Base-by-base conservation (phyloP, 1,140 invertebrate genomes). In the Heliconius eleuchia region DNA sequence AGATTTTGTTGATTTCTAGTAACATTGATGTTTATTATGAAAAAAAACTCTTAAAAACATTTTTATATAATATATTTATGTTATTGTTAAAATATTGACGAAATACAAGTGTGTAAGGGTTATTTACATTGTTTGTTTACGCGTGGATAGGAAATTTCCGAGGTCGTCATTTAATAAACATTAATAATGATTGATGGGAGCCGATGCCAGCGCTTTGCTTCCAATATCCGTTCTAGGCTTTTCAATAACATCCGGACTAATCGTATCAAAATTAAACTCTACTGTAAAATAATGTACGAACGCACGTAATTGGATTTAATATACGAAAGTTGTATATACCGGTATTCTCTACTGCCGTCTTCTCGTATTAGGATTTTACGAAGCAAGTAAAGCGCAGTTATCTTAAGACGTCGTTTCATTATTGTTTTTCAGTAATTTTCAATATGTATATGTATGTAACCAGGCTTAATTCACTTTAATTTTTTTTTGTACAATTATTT, bases 181-280 rank as follows among this genome's bases (percentile, higher is more conserved):
- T 46, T 73, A 76, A 80, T 80, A 72, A 76, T 80, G 79, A 80
- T 80, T 71, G 79, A 80, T 80, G 66, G 27, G 27, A 39, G 23
- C 71, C 50, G 50, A 60, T 75, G 73, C 50, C 55, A 57, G 70
- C 50, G n/a, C 52, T 46, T 23, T 72, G 74, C 52, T 76, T 34
- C n/a, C 27, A 76, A 80, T 76, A 66, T 76, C 75, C 75, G 80
- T 19, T 80, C 50, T n/a, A 76, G 52, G 71, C 70, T 73, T 73
- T 66, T 50, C 71, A 60, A 75, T 71, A 79, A 77, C 75, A 77
- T 77, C 60, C 60, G 71, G 71, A 18, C 9, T 73, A 73, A 46
- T 73, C 23, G 42, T 73, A 46, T 73, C 37, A 52, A 73, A 73
- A 72, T 72, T 72, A 39, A 72, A 39, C 37, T 42, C 71, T 30